Base-by-base conservation (phyloP, 37 sponge, comb jelly and placozoan species). In the Spongilla lacustris region DNA sequence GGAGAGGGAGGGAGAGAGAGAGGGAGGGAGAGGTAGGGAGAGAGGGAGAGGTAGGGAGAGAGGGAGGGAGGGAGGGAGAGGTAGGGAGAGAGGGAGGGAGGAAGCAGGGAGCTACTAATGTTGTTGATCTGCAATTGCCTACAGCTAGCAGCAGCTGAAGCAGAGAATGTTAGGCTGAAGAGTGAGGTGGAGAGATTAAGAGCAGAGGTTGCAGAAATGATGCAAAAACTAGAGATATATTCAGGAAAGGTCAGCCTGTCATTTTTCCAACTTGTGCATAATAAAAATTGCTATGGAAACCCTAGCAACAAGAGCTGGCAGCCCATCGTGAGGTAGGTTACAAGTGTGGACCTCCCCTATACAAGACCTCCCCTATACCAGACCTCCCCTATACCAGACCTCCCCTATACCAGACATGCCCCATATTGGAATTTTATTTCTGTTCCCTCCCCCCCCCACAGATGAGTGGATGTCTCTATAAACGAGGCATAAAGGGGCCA, bases 401-500 rank as follows among this genome's bases (percentile, higher is more conserved):
- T n/a, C 58, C 58, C 58, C 21, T 58, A 17, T 6, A 17, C 58
- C 58, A 19, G 19, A 58, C 21, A 58, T 58, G 58, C 21, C 58
- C 8, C 8, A 8, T 46, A n/a, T n/a, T n/a, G n/a, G n/a, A n/a
- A n/a, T n/a, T n/a, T n/a, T 77, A 27, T 14, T 21, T 80, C 67
- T 11, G 32, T 30, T 81, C 0, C 22, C 9, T 30, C 26, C 0
- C 50, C 69, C 0, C 22, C 9, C 28, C 26, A 10, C 50, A 91
- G 87, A 76, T 91, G 23, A 73, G 82, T 58, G 95, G 95, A 1
- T 95, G 92, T 87, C 69, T 95, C 81, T 86, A 36, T 31, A 95
- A 95, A 81, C 74, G 90, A 82, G 95, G 95, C 13, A 69, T 86
- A 5, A 86, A 74, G 35, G 95, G 95, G 24, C 92, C 92, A 22